A percentile compares a stretch with the other conserved stretches of the same genome.
phyloP scores from a whole-genome alignment of 2,113 vertebrate species.

The Pogonocichla stellata region DNA sequence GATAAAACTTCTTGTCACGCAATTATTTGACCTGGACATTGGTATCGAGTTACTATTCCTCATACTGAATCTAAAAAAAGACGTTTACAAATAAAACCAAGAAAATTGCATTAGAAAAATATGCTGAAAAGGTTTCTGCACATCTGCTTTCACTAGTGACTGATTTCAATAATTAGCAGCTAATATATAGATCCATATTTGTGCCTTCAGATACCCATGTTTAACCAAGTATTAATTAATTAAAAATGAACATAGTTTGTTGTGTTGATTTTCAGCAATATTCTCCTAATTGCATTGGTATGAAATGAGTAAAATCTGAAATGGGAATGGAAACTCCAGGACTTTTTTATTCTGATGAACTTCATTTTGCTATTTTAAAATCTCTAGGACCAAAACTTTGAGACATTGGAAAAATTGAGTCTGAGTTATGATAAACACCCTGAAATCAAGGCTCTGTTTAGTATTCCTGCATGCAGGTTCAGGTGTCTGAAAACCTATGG shows the following conservation, averaged over 20 bases:
- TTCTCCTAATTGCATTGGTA: background rate
- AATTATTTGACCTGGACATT: background rate
- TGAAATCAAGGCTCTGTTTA: background rate
- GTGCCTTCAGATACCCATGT: background rate
- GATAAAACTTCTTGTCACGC: background rate
- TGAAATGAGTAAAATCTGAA: background rate
- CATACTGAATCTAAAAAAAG: background rate
- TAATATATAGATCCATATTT: background rate
- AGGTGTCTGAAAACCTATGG: background rate
- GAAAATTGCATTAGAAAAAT: background rate
- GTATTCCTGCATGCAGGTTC: background rate
- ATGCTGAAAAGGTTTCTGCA: background rate
- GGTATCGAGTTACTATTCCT: background rate
- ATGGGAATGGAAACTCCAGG: background rate
- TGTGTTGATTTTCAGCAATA: background rate
- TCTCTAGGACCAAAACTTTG: background rate
- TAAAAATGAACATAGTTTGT: background rate
- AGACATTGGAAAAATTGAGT: background rate
- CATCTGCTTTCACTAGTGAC: constrained; percentile 8
- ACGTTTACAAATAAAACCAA: background rate
- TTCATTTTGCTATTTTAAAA: background rate
- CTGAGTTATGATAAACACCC: background rate
- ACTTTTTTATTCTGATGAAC: background rate
- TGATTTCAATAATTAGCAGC: constrained; percentile 18
- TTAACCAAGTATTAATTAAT: constrained; percentile 47